Conservation (phyloP, 2,888 invertebrate species). For the Halictus ligatus region DNA sequence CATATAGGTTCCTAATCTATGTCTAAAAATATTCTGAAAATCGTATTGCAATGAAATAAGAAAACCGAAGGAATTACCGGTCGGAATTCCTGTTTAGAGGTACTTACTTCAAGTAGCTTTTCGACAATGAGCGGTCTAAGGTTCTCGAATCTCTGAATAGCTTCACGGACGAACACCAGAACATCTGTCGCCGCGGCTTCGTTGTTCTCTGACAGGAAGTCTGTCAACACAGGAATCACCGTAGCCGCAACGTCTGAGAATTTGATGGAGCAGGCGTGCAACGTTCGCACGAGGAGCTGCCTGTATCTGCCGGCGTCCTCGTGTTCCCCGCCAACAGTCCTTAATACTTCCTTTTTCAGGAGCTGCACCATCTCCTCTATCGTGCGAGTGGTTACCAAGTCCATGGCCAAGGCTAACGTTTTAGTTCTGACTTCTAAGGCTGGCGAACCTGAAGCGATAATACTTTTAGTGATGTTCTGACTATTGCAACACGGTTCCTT, state of each 20-base stretch:
- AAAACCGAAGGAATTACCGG: background rate
- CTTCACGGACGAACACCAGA: constrained; percentile 96
- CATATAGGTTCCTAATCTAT: constrained; percentile 4
- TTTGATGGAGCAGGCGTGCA: constrained; percentile 97
- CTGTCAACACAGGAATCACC: constrained; percentile 97
- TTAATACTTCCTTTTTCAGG: constrained; percentile 96
- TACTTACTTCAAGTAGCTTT: constrained; percentile 81
- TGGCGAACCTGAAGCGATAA: constrained; percentile 85
- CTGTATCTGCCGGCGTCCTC: constrained; percentile 98
- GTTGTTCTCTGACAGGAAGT: constrained; percentile 95
- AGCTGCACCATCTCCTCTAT: constrained; percentile 98
- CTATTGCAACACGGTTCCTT: background rate
- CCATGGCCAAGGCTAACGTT: constrained; percentile 93
- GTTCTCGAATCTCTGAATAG: constrained; percentile 96
- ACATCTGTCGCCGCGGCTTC: constrained; percentile 97
- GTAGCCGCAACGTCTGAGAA: constrained; percentile 97
- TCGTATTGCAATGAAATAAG: background rate
- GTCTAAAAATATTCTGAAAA: background rate
- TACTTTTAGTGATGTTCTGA: background rate
- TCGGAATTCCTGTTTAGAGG: no score
- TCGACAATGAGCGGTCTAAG: constrained; percentile 93
- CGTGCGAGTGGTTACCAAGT: constrained; percentile 95
- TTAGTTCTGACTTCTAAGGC: constrained; percentile 97
- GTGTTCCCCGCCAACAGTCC: constrained; percentile 95
- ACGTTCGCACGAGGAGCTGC: constrained; percentile 96